Percentiles rank a stretch among this genome's conserved stretches.
These are phyloP conservation scores for Thalassophryne amazonica DNA, from an alignment of 2,797 vertebrate species.

Conservation along the genomic window DNA sequence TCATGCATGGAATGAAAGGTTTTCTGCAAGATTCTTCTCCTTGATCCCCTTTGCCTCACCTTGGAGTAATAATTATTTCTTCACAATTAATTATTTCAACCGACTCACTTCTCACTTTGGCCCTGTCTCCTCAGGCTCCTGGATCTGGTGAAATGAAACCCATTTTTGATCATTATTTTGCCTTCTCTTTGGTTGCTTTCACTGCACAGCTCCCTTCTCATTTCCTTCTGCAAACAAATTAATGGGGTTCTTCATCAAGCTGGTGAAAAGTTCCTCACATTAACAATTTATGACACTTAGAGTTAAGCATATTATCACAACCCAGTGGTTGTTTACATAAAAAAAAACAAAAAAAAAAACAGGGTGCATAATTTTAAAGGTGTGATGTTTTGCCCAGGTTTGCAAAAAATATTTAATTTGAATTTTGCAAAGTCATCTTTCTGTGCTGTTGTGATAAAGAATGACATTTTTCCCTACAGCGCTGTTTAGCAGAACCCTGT, in stretches of 20 bases:
- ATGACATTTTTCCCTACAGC: constrained; percentile 37
- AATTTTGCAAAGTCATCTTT: constrained; percentile 52
- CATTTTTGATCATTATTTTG: constrained; percentile 52
- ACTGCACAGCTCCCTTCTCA: constrained; percentile 3
- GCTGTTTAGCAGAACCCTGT: constrained; percentile 24
- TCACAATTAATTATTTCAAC: background rate
- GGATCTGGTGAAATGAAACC: constrained; percentile 59
- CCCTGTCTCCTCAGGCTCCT: constrained; percentile 35
- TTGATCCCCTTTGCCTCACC: background rate
- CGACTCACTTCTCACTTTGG: constrained; percentile 12
- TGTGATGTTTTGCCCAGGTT: constrained; percentile 34
- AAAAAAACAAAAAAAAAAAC: no score
- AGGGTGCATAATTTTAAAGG: constrained; percentile 39
- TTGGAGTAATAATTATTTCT: no score
- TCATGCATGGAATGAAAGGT: no score
- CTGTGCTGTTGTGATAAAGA: constrained; percentile 43
- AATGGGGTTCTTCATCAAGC: constrained; percentile 52
- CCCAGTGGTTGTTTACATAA: constrained; percentile 50
- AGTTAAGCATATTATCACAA: constrained; percentile 43
- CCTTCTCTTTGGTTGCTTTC: constrained; percentile 37
- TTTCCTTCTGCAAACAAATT: constrained; percentile 43
- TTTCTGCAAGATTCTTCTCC: constrained; percentile 54
- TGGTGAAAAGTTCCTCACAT: constrained; percentile 44
- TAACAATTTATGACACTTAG: constrained; percentile 58
- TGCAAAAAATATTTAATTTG: constrained; percentile 47